Percentiles rank a stretch among this genome's conserved stretches.
Evolutionary conservation across 2,113 vertebrate genomes (phyloP).

Genomic region (Hemiscyllium ocellatum): DNA sequence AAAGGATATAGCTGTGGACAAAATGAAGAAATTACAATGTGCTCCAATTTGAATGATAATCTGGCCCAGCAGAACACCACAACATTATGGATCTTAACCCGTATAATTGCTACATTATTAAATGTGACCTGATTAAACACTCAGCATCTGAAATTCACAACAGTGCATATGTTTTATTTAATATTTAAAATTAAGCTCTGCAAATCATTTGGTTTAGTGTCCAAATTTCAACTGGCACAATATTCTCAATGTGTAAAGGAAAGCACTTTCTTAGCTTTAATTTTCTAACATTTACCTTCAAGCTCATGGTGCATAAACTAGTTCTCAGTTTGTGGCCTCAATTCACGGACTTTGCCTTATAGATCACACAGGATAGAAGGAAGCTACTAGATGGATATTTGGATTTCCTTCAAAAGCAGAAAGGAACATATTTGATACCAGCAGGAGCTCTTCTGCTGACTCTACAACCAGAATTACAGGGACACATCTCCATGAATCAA

Average conservation of each 20-base stretch:
- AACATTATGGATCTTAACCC: not conserved
- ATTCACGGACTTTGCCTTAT: not conserved
- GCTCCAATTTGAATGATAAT: not conserved
- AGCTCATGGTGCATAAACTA: not conserved
- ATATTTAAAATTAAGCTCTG: slow-evolving; percentile 1
- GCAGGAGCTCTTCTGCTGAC: not conserved
- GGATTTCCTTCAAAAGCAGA: not conserved
- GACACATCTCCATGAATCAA: not conserved
- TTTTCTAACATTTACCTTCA: not conserved
- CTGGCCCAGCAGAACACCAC: not conserved
- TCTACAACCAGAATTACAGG: not conserved
- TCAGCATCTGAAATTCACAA: not conserved
- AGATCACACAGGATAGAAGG: not conserved
- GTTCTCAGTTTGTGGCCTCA: not conserved
- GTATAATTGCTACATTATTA: not conserved
- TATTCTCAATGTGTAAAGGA: not conserved
- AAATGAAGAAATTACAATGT: not conserved
- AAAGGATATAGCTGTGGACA: not conserved
- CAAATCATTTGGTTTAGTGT: not conserved
- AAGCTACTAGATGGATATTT: not conserved
- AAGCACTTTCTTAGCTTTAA: not conserved
- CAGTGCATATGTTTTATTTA: not conserved
- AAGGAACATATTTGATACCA: not conserved
- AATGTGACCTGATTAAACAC: not conserved
- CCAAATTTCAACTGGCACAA: not conserved